These are phyloP conservation scores for Dicranocentrus wangi DNA, from an alignment of 2,888 invertebrate species.

Conservation along the genomic window DNA sequence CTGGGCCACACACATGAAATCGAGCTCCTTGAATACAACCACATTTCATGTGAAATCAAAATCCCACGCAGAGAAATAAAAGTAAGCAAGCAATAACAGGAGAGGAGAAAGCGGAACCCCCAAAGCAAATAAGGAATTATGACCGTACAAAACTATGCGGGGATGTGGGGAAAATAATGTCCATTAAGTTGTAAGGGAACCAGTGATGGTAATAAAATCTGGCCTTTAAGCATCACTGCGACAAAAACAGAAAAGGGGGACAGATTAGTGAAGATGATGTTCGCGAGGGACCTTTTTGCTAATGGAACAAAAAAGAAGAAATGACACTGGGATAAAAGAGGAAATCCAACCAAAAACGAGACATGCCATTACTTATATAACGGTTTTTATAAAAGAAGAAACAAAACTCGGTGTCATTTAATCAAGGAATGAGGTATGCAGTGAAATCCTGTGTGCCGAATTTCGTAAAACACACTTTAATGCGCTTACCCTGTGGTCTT, in stretches of 20 bases:
- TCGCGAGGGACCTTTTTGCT: conserved; percentile 25
- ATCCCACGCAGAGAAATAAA: conserved; percentile 26
- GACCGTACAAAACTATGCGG: conserved; percentile 6
- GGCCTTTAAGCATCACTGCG: conserved; percentile 17
- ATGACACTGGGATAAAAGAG: background rate
- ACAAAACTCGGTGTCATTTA: too few relatives aligned
- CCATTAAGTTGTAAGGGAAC: background rate
- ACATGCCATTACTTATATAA: background rate
- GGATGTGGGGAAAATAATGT: background rate
- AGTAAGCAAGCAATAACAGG: conserved; percentile 23
- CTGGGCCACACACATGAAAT: conserved; percentile 7
- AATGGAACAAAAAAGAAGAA: conserved; percentile 39
- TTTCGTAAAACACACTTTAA: too few relatives aligned
- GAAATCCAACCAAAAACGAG: background rate
- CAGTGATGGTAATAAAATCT: conserved; percentile 41
- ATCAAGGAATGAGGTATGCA: too few relatives aligned
- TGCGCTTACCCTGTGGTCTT: too few relatives aligned
- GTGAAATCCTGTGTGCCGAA: too few relatives aligned
- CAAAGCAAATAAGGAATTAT: conserved; percentile 52
- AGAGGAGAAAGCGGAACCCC: conserved; percentile 34
- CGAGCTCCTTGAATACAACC: conserved; percentile 13
- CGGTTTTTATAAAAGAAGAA: too few relatives aligned
- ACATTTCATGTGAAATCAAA: conserved; percentile 17
- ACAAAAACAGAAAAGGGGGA: background rate
- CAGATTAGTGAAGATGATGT: background rate